Evolutionary conservation across 2,888 invertebrate species (phyloP).

Genomic region (Stenoptilia bipunctidactyla): DNA sequence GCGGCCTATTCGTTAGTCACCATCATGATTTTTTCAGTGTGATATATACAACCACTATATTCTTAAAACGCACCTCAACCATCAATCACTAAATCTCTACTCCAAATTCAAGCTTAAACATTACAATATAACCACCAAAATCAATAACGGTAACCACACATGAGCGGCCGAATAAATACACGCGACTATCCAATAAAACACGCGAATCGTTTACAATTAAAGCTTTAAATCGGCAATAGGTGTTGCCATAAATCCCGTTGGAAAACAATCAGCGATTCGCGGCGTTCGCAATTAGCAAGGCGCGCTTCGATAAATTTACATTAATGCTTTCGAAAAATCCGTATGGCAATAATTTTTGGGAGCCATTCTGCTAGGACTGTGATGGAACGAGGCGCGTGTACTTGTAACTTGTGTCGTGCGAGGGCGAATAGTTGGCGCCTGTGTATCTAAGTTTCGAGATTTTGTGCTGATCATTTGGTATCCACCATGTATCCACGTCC

Average conservation of each 20-base stretch:
- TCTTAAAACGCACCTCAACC: no score
- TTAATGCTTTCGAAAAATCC: constrained; percentile 71
- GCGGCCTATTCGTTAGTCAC: no score
- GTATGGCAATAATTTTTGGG: constrained; percentile 61
- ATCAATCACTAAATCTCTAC: no score
- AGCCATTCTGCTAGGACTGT: constrained; percentile 8
- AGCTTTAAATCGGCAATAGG: constrained; percentile 72
- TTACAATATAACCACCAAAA: constrained; percentile 36
- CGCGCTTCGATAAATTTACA: constrained; percentile 69
- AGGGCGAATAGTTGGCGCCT: not conserved
- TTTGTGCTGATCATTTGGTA: no score
- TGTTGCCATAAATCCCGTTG: constrained; percentile 68
- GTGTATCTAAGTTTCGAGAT: no score
- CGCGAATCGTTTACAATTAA: constrained; percentile 70
- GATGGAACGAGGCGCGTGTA: constrained; percentile 44
- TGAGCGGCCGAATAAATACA: constrained; percentile 58
- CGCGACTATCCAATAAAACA: constrained; percentile 69
- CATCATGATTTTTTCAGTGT: no score
- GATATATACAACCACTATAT: no score
- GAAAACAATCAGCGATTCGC: constrained; percentile 69
- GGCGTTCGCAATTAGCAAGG: constrained; percentile 68
- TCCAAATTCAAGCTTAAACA: constrained; percentile 33
- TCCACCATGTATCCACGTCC: no score
- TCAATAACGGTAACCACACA: constrained; percentile 62
- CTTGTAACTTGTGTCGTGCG: constrained; percentile 25